Evolutionary conservation across 2,888 invertebrate genomes (phyloP).

Genomic region (Drosophila austrosaltans): DNA sequence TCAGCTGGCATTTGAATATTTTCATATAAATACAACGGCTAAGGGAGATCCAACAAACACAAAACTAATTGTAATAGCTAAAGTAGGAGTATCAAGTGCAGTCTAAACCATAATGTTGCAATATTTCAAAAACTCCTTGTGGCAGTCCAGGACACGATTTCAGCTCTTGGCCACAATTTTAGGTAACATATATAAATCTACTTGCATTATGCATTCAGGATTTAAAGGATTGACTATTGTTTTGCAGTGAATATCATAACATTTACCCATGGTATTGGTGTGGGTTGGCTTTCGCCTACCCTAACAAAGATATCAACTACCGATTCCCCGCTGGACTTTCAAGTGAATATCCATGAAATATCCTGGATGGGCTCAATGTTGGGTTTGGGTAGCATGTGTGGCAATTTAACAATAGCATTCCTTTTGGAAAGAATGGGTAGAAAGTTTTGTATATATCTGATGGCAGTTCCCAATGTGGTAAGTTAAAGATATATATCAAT

Average conservation of each 20-base stretch:
- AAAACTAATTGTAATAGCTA: neutral
- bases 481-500: slow-evolving; percentile 25
- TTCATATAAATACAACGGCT: slow-evolving; percentile 2
- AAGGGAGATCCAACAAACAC: neutral
- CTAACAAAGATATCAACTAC: slow-evolving; percentile 69
- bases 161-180: slow-evolving; percentile 71
- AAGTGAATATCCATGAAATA: slow-evolving; percentile 62
- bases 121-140: slow-evolving; percentile 40
- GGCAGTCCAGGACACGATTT: slow-evolving; percentile 51
- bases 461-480: slow-evolving; percentile 77
- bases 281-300: slow-evolving; percentile 82
- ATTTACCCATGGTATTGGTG: slow-evolving; percentile 80
- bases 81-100: neutral
- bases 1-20: neutral
- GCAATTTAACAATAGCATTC: slow-evolving; percentile 75
- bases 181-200: slow-evolving; percentile 42
- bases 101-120: slow-evolving; percentile 30
- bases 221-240: too few relatives aligned
- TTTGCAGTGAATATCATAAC: slow-evolving; percentile 79
- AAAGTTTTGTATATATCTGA: slow-evolving; percentile 71
- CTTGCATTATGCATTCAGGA: too few relatives aligned
- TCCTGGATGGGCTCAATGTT: slow-evolving; percentile 81
- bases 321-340: slow-evolving; percentile 66
- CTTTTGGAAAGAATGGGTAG: slow-evolving; percentile 74
- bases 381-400: slow-evolving; percentile 76